Evolutionary conservation across 30 jellyfish, hydroid and myxozoan genomes (phyloP).

Genomic region (Euphysa ruthae): DNA sequence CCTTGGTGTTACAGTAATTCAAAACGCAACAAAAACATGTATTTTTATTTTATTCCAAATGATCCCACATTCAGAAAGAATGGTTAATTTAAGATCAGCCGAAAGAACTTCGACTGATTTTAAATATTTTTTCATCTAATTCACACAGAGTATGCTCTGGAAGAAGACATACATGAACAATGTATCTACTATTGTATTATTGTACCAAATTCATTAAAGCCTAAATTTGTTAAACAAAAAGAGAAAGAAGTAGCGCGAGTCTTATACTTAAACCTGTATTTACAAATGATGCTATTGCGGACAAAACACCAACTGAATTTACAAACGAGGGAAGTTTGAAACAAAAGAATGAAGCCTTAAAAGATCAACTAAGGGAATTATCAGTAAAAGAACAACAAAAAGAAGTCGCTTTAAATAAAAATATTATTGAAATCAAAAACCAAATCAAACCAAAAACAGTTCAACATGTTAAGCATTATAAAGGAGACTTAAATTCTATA

Average conservation of each 20-base stretch:
- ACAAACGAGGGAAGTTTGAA: not conserved
- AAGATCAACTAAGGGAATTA: not conserved
- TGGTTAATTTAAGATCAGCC: not conserved
- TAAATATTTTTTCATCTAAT: not conserved
- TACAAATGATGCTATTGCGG: too few species aligned
- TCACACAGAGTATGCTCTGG: not conserved
- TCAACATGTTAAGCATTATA: not conserved
- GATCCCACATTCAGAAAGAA: not conserved
- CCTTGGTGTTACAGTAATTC: not conserved
- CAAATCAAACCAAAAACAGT: not conserved
- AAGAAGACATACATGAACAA: not conserved
- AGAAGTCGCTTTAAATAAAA: not conserved
- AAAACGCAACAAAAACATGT: too few species aligned
- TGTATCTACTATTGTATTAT: slow-evolving; percentile 6
- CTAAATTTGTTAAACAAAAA: not conserved
- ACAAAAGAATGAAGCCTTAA: not conserved
- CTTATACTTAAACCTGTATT: too few species aligned
- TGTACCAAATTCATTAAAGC: not conserved
- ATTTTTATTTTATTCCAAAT: not conserved
- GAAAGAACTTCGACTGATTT: slow-evolving; percentile 24
- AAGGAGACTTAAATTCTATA: slow-evolving; percentile 6
- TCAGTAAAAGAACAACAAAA: not conserved
- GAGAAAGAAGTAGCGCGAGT: too few species aligned
- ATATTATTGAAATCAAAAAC: not conserved
- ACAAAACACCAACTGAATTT: too few species aligned